phyloP scores from a whole-genome alignment of 2,113 vertebrate species.

The Coreoperca whiteheadi region DNA sequence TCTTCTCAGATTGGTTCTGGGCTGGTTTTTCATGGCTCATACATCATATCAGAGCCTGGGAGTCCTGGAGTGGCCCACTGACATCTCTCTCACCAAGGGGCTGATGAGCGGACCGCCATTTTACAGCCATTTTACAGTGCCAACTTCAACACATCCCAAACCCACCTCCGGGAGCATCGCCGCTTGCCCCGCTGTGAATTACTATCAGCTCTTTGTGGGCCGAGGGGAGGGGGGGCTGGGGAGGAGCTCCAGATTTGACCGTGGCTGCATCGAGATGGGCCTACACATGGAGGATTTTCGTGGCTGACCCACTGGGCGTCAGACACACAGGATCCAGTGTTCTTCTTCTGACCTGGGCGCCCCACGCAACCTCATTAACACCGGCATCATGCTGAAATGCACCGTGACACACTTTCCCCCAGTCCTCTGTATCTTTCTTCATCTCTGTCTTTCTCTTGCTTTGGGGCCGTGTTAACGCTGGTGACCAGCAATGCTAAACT shows the following conservation, averaged over 20 bases:
- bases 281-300: conserved; percentile 32
- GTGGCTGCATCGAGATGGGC: conserved; percentile 14
- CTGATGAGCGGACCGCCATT: conserved; percentile 56
- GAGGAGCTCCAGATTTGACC: conserved; percentile 40
- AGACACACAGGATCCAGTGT: conserved; percentile 77
- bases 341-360: conserved; percentile 54
- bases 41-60: conserved; percentile 66
- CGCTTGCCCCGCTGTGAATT: conserved; percentile 52
- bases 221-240: neutral
- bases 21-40: conserved; percentile 55
- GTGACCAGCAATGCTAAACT: conserved; percentile 68
- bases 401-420: conserved; percentile 54
- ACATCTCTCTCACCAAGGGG: conserved; percentile 65
- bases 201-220: conserved; percentile 74
- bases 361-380: conserved; percentile 76
- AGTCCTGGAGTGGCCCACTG: conserved; percentile 63
- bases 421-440: conserved; percentile 43
- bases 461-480: conserved; percentile 73
- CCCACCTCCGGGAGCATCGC: conserved; percentile 40
- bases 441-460: conserved; percentile 58
- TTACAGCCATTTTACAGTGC: conserved; percentile 52
- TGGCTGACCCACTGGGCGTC: conserved; percentile 50
- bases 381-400: conserved; percentile 73
- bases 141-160: conserved; percentile 77
- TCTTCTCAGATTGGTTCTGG: conserved; percentile 57